Base-by-base conservation (phyloP, 2,888 invertebrate species). In the Thysanoteuthis rhombus region DNA sequence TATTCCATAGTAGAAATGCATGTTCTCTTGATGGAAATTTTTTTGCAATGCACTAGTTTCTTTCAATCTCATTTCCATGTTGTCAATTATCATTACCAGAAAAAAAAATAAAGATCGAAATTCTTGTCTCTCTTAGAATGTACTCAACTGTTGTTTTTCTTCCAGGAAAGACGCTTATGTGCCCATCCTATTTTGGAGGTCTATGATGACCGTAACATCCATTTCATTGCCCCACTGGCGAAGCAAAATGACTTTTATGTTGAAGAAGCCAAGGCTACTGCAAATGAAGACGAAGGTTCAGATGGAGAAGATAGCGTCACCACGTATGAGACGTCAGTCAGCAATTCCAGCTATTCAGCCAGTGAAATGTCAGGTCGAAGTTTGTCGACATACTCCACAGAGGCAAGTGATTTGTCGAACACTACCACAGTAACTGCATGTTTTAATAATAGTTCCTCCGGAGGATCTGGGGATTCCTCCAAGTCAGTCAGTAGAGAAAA, bases 131-230 rank as follows among this genome's bases (percentile, higher is more conserved):
- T n/a, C 22, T 47, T 52, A 4, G 5, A 25, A 22, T 52, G 22
- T 5, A 52, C 25, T 52, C 22, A 0, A 22, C 25, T 52, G 1
- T 52, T 25, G 22, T 36, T 93, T 94, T 92, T 93, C 94, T 94
- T 95, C 38, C 95, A 97, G 97, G 96, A 96, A 47, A 95, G 95
- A 90, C 95, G 96, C 93, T 96, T 97, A 38, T 97, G 97, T 95
- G 97, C 97, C 12, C 97, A 97, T 95, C 97, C 97, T 28, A 96
- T 96, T 95, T 94, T 97, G 75, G 97, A 97, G 95, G 96, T 97
- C 22, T 97, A 97, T 95, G 96, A 97, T 94, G 96, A 96, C 42
- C 94, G 96, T 40, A 94, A 94, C 36, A 97, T 97, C 25, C 95
- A 97, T 45, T 97, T 97, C 95, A 96, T 97, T 95, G 97, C 97